These are phyloP conservation scores for Hylomyscus alleni DNA, from an alignment of 2,797 vertebrate species.

Conservation along the genomic window DNA sequence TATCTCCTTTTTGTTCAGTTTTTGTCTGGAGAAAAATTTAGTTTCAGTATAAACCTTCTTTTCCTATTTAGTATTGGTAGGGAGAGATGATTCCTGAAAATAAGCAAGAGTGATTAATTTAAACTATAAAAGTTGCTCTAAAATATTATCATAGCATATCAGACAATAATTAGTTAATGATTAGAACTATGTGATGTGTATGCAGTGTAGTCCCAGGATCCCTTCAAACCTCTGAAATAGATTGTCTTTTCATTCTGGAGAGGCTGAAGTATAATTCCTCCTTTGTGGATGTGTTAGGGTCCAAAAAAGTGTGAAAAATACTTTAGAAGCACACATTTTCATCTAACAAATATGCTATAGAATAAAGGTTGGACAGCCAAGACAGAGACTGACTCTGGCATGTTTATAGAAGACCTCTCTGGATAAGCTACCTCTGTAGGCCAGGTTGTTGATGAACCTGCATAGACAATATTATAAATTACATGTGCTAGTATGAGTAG, in stretches of 20 bases:
- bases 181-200: not conserved
- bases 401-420: not conserved
- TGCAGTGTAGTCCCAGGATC: not conserved
- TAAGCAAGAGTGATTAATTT: slow-evolving; percentile 2
- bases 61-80: slow-evolving; percentile 9
- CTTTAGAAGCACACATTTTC: not conserved
- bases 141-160: not conserved
- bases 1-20: not conserved
- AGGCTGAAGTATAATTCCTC: slow-evolving; percentile 9
- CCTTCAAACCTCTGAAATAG: slow-evolving; percentile 29
- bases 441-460: not conserved
- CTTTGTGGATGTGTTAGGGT: not conserved
- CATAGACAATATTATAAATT: not conserved
- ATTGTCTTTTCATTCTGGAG: not conserved
- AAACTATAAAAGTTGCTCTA: not conserved
- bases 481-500: not conserved
- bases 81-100: slow-evolving; percentile 5
- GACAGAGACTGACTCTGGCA: not conserved
- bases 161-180: slow-evolving; percentile 9
- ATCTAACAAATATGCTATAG: not conserved
- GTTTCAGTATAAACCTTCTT: not conserved
- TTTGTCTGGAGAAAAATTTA: slow-evolving; percentile 36
- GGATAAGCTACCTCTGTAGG: not conserved
- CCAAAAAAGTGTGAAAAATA: not conserved
- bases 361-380: not conserved